Conservation (phyloP, 2,888 invertebrate species). For the Rotaria macrura region DNA sequence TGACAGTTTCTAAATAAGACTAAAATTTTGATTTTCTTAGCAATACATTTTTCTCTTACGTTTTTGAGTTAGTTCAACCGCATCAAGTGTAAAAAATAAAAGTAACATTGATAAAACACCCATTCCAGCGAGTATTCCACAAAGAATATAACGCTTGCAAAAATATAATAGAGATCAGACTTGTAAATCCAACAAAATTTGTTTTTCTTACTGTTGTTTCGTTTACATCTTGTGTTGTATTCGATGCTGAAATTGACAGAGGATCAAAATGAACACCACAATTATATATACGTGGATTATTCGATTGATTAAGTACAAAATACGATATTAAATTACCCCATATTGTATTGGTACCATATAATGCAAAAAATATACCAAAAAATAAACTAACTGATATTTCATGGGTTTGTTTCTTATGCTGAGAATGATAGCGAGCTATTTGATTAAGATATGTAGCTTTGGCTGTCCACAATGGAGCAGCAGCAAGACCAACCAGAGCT, state of each 20-base stretch:
- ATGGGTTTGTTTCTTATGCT: neutral
- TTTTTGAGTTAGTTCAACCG: neutral
- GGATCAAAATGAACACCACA: neutral
- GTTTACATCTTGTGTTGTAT: neutral
- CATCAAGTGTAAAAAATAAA: neutral
- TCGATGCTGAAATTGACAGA: neutral
- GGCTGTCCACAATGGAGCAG: neutral
- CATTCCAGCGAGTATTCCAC: neutral
- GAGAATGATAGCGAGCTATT: neutral
- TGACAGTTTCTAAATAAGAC: neutral
- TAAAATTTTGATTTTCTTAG: neutral
- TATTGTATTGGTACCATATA: neutral
- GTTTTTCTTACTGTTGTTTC: neutral
- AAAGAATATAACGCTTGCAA: neutral
- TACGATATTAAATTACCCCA: neutral
- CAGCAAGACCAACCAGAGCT: neutral
- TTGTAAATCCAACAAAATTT: no score
- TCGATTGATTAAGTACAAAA: neutral
- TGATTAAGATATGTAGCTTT: neutral
- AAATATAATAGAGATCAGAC: no score
- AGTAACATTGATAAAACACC: neutral
- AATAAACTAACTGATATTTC: neutral
- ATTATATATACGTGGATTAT: neutral
- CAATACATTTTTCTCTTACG: neutral
- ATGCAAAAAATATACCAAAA: neutral